Evolutionary conservation across 2,888 invertebrate species (phyloP), one percentile per base, ranked within the genome.

Genomic region (Lordiphosa fenestrarum): DNA sequence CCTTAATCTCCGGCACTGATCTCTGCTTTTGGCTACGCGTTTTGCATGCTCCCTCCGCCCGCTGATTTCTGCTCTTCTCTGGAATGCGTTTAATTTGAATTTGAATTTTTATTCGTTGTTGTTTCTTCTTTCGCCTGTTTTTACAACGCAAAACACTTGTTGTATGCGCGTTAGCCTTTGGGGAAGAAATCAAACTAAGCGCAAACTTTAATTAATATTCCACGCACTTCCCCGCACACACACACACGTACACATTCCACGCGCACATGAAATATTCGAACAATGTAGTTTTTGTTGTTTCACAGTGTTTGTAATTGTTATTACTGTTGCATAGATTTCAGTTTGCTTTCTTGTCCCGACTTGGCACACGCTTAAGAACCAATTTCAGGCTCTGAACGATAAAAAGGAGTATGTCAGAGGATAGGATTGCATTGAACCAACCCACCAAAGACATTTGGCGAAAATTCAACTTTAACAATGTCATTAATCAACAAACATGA

Each of bases 201-300:
- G 67, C 65, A 69, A 82, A 74, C 68, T 73, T 78, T 76, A 86
- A 86, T 86, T 87, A 86, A 80, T 87, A 86, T 86, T 86, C 86
- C 72, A 76, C 58, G 66, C 86, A 82, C 73, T 72, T 59, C 66
- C 66, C 61, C 58, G 52, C 44, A 30, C 35, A n/a, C 42, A 48
- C 35, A 52, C 38, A 6, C 44, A 37, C 37, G 40, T 4, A 46
- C 35, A 36, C 21, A 30, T 38, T 44, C n/a, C 66, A 66, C 62
- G 65, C 48, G 41, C 44, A 51, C 37, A 46, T 36, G 36, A 44
- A 51, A 56, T 44, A 53, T 52, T 59, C 62, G 47, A 71, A 69
- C 65, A 66, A 75, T 78, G 77, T 66, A 66, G 68, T 60, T 68
- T 66, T 70, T 71, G 74, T 73, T 70, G 46, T 58, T 51, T 47